Evolutionary conservation across 35 echinoderm and acorn worm species (phyloP).

Genomic region (Diadema setosum): DNA sequence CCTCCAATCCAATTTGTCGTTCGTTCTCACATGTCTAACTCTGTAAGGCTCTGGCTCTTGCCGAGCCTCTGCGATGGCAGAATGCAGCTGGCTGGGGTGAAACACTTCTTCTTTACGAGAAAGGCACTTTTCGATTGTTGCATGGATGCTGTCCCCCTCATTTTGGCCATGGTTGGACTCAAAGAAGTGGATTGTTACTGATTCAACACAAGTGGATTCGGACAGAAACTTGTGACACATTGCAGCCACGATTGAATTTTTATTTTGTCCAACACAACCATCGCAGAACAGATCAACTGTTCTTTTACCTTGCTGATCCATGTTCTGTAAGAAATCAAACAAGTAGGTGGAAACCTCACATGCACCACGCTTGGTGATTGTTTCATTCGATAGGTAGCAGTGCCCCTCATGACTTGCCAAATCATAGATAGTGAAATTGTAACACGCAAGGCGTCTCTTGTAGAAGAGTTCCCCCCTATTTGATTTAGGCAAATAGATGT

Average conservation of each 20-base stretch:
- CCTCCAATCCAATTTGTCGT: not conserved
- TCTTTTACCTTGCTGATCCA: not conserved
- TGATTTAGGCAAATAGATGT: not conserved
- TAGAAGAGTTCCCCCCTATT: constrained; percentile 4
- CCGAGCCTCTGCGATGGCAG: not conserved
- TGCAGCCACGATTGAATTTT: constrained; percentile 26
- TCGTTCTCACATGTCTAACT: constrained; percentile 7
- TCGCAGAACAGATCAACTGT: constrained; percentile 29
- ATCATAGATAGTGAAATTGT: not conserved
- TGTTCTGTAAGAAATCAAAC: not conserved
- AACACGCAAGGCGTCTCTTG: not conserved
- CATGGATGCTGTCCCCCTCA: constrained; percentile 33
- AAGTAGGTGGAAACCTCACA: constrained; percentile 41
- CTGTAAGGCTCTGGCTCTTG: not conserved
- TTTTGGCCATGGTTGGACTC: constrained; percentile 38
- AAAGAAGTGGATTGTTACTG: constrained; percentile 22
- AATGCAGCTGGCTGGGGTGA: constrained; percentile 24
- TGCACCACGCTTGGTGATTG: not conserved
- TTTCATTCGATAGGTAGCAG: constrained; percentile 43
- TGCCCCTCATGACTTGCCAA: not conserved
- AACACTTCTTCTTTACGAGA: not conserved
- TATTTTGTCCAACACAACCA: constrained; percentile 52
- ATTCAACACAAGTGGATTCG: not conserved
- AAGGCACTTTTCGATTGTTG: not conserved
- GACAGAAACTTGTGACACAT: constrained; percentile 26